Evolutionary conservation across 2,113 vertebrate species (phyloP), one percentile per base, ranked within the genome.

Genomic region (Osmerus eperlanus): DNA sequence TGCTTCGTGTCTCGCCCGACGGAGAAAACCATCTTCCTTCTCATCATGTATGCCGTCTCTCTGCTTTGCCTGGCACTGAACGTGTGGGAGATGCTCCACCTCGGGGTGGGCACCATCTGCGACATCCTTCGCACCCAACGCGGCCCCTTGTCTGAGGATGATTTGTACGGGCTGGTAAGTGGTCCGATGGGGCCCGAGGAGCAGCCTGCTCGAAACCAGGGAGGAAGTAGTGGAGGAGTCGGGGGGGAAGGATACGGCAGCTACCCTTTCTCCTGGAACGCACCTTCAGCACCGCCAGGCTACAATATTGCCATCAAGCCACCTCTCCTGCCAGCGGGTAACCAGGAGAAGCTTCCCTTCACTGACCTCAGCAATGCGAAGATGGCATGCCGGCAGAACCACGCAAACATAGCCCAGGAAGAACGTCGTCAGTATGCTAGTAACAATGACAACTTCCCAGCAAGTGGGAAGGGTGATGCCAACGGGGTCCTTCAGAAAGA

Each of bases 1-100:
- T 99, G 97, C 81, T 99, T 97, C 78, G 94, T 98, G 80, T 98
- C 97, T 0, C 91, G 97, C 7, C 96, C 97, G 0, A 97, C 96
- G 0, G 96, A 98, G 85, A 98, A 99, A 88, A 97, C 96, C 23
- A 96, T 98, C 81, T 99, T 99, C 78, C 92, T 97, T 66, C 87
- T 95, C 67, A 95, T 99, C 80, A 98, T 99, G 97, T 99, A 98
- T 0, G 93, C 89, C 0, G 96, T 98, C 61, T 96, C 95, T 52
- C 80, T 94, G 79, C 92, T 99, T 68, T 99, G 96, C 80, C 88
- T 99, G 19, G 77, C 90, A 2, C 87, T 98, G 73, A 96, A 96
- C 7, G 68, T 98, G 67, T 97, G 95, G 95, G 96, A 99, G 86
- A 95, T 99, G 95, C 92, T 97, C 12, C 95, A 98, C 73, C 81